phyloP scores from a whole-genome alignment of 2,888 invertebrate genomes.

The Synanthedon andrenaeformis region DNA sequence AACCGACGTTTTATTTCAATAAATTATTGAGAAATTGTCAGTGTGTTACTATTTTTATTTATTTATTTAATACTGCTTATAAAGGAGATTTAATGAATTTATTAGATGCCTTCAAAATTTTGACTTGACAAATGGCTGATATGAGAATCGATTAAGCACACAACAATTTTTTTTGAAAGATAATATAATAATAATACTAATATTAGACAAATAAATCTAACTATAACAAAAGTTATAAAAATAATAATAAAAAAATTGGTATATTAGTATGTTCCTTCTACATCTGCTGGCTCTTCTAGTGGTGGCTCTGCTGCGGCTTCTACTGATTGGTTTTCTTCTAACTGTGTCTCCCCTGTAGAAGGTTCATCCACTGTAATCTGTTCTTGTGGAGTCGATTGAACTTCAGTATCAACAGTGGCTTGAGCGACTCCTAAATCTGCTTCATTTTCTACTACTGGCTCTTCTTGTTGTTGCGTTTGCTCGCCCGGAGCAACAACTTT shows the following conservation, averaged over 20 bases:
- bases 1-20: slow-evolving; percentile 13
- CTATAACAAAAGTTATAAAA: neutral
- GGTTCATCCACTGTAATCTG: slow-evolving; percentile 5
- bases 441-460: slow-evolving; percentile 4
- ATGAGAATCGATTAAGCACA: neutral
- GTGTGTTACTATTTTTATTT: no score
- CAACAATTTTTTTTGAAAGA: neutral
- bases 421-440: slow-evolving; percentile 5
- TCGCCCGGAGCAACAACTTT: neutral
- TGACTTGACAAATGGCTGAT: neutral
- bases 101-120: neutral
- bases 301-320: slow-evolving; percentile 9
- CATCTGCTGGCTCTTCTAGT: slow-evolving; percentile 6
- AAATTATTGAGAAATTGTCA: neutral
- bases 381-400: slow-evolving; percentile 1
- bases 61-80: no score
- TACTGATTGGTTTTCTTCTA: slow-evolving; percentile 2
- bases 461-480: neutral
- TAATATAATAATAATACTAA: neutral
- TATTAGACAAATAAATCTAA: neutral
- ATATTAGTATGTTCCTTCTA: slow-evolving; percentile 1
- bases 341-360: slow-evolving; percentile 8
- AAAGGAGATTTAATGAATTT: neutral
- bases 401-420: slow-evolving; percentile 9
- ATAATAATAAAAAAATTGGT: neutral